Percentiles rank a stretch among this genome's conserved stretches.
Evolutionary conservation across 2,113 vertebrate species (phyloP).

Genomic region (Daboia siamensis): DNA sequence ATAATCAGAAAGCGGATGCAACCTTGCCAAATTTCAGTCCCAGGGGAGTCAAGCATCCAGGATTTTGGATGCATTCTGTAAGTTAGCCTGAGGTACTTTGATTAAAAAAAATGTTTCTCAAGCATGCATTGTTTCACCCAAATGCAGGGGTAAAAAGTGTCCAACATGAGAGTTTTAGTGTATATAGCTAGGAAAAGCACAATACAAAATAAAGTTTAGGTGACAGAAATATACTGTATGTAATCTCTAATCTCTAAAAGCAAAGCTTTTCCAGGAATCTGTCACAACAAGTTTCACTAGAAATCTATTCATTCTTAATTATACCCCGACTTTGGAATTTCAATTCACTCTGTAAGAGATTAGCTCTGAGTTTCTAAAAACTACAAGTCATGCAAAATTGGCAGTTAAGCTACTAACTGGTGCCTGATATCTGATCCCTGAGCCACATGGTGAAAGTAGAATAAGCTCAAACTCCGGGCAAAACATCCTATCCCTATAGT

Average conservation of each 20-base stretch:
- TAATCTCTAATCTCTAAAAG: neutral
- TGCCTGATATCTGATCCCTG: neutral
- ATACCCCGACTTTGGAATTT: neutral
- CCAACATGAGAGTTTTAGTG: neutral
- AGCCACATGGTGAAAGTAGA: neutral
- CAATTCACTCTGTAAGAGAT: neutral
- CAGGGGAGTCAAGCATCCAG: neutral
- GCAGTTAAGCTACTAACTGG: neutral
- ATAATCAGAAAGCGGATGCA: neutral
- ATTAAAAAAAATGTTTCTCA: neutral
- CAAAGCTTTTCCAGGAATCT: neutral
- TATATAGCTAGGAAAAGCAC: neutral
- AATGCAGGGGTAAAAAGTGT: neutral
- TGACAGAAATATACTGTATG: neutral
- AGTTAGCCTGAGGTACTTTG: neutral
- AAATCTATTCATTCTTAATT: neutral
- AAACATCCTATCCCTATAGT: neutral
- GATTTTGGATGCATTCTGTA: neutral
- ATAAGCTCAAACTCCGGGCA: neutral
- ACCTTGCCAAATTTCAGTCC: neutral
- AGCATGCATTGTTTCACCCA: neutral
- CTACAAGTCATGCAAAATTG: neutral
- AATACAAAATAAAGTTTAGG: neutral
- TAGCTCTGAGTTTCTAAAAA: neutral
- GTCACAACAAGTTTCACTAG: neutral